A percentile compares a stretch with the other conserved stretches of the same genome.
These are phyloP conservation scores for Agonopterix arenella DNA, from an alignment of 2,888 invertebrate genomes.

Conservation along the genomic window DNA sequence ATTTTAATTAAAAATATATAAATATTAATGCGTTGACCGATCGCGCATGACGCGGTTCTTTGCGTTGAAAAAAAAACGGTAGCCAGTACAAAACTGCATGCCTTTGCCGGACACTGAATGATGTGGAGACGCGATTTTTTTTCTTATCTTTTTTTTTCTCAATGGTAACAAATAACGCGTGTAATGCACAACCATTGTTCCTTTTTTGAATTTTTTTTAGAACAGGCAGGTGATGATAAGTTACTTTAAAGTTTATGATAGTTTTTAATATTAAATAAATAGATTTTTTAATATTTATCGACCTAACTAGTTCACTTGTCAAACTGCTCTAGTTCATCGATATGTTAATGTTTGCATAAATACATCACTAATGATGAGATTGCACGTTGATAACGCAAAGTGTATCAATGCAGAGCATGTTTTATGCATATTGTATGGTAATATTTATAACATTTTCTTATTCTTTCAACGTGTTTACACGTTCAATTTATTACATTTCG, in stretches of 20 bases:
- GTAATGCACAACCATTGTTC: background rate
- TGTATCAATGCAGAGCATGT: slow-evolving; percentile 9
- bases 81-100: slow-evolving; percentile 56
- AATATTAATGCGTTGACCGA: slow-evolving; percentile 54
- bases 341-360: slow-evolving; percentile 11
- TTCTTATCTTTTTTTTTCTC: slow-evolving; percentile 30
- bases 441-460: slow-evolving; percentile 7
- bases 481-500: slow-evolving; percentile 1
- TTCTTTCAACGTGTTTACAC: slow-evolving; percentile 4
- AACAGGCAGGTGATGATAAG: no score
- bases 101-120: slow-evolving; percentile 48
- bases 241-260: background rate
- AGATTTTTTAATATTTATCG: background rate
- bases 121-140: slow-evolving; percentile 36
- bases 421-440: slow-evolving; percentile 12
- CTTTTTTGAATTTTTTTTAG: background rate
- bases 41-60: slow-evolving; percentile 58
- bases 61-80: slow-evolving; percentile 54
- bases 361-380: slow-evolving; percentile 11
- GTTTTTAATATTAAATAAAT: background rate
- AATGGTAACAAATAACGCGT: slow-evolving; percentile 7
- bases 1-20: slow-evolving; percentile 49
- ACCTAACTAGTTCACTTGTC: slow-evolving; percentile 1
- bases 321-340: slow-evolving; percentile 7
- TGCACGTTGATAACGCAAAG: background rate